phyloP scores from a whole-genome alignment of 2,113 vertebrate species.

The Laterallus jamaicensis region DNA sequence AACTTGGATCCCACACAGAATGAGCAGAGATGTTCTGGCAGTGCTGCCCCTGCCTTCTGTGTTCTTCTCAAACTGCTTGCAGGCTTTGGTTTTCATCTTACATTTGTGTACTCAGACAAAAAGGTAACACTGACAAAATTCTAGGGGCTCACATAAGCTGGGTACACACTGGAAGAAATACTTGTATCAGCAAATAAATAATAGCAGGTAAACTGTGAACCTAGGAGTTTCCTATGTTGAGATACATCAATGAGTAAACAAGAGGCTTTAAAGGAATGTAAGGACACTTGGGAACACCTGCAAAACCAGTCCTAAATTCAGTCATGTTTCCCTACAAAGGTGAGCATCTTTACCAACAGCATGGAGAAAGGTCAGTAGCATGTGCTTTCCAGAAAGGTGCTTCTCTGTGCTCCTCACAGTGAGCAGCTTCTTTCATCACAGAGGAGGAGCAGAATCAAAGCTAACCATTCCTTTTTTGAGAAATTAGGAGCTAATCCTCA shows the following conservation, averaged over 20 bases:
- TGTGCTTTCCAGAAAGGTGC: background rate
- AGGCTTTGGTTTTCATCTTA: background rate
- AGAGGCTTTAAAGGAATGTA: background rate
- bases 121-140: background rate
- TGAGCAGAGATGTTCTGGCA: background rate
- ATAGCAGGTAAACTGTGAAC: background rate
- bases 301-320: background rate
- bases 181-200: conserved; percentile 11
- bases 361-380: background rate
- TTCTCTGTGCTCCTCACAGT: background rate
- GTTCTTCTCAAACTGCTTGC: background rate
- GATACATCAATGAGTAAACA: background rate
- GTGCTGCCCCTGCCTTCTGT: background rate
- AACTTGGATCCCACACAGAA: background rate
- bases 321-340: background rate
- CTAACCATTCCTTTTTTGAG: background rate
- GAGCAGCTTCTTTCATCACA: background rate
- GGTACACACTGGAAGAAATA: background rate
- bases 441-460: background rate
- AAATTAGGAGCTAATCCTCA: background rate
- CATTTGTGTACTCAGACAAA: background rate
- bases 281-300: background rate
- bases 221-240: background rate
- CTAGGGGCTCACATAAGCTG: background rate
- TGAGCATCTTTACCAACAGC: background rate